phyloP scores from a whole-genome alignment of 2,113 vertebrate genomes.

The Sclerurus mexicanus region DNA sequence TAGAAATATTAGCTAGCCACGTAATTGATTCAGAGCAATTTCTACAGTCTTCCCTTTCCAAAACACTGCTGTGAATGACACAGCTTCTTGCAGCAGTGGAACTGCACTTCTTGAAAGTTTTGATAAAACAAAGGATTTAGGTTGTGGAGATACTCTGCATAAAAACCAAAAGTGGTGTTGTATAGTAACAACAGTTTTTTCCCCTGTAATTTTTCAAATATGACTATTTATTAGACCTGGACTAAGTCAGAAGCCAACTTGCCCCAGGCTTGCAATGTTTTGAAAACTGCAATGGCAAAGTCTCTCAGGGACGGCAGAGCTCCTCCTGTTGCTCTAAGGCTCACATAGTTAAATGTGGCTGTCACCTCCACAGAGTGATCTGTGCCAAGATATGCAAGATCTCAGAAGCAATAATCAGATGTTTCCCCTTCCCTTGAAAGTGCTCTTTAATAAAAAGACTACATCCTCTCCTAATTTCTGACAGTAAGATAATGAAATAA shows the following conservation, averaged over 20 bases:
- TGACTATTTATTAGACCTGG: neutral
- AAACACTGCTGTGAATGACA: accelerated
- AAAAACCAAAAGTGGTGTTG: neutral
- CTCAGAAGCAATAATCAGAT: neutral
- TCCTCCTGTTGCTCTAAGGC: neutral
- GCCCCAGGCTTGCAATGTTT: neutral
- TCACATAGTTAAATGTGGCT: neutral
- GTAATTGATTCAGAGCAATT: neutral
- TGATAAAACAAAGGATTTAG: neutral
- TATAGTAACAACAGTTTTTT: neutral
- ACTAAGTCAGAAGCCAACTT: neutral
- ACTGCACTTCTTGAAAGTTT: neutral
- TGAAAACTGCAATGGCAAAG: neutral
- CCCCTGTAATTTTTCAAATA: neutral
- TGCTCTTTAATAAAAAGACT: neutral
- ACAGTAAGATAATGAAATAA: neutral
- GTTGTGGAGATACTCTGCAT: neutral
- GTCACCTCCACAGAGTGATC: accelerated
- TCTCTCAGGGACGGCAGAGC: neutral
- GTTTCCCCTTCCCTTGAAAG: accelerated
- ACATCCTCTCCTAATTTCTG: accelerated
- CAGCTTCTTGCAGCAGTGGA: neutral
- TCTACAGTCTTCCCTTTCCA: neutral
- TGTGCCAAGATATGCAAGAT: accelerated
- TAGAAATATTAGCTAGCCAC: neutral